Conservation (phyloP, 2,888 invertebrate species). For the Cyaniris semiargus region DNA sequence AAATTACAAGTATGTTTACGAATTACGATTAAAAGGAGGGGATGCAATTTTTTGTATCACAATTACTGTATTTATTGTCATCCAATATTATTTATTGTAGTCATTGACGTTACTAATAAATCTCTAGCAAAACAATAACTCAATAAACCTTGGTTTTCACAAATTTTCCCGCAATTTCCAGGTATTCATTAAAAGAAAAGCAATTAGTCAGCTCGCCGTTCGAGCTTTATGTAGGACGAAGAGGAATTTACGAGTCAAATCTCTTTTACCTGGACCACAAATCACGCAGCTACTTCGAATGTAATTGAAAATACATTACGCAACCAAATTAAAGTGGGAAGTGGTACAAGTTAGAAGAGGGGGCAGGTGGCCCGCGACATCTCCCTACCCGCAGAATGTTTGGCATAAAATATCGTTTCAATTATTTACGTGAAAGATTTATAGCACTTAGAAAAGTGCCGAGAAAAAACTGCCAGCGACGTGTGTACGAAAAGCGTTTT, state of each 20-base stretch:
- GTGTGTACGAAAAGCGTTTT: constrained; percentile 81
- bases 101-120: background rate
- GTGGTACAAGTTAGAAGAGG: constrained; percentile 75
- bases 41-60: background rate
- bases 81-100: background rate
- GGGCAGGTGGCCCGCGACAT: constrained; percentile 72
- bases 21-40: background rate
- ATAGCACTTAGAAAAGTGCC: constrained; percentile 80
- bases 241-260: constrained; percentile 63
- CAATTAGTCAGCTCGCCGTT: constrained; percentile 20
- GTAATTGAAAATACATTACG: constrained; percentile 81
- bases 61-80: background rate
- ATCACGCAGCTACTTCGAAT: constrained; percentile 73
- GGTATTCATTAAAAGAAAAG: constrained; percentile 9
- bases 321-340: constrained; percentile 80
- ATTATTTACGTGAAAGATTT: constrained; percentile 81
- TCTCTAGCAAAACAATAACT: background rate
- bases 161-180: background rate
- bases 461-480: constrained; percentile 76
- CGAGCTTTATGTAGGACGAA: constrained; percentile 66
- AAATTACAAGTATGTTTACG: background rate
- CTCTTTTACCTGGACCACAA: constrained; percentile 71
- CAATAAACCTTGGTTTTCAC: background rate
- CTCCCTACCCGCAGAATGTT: constrained; percentile 76
- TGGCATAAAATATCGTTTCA: constrained; percentile 82